These are phyloP conservation scores for Lasiurus borealis DNA, from an alignment of 2,113 vertebrate species.

Conservation along the genomic window DNA sequence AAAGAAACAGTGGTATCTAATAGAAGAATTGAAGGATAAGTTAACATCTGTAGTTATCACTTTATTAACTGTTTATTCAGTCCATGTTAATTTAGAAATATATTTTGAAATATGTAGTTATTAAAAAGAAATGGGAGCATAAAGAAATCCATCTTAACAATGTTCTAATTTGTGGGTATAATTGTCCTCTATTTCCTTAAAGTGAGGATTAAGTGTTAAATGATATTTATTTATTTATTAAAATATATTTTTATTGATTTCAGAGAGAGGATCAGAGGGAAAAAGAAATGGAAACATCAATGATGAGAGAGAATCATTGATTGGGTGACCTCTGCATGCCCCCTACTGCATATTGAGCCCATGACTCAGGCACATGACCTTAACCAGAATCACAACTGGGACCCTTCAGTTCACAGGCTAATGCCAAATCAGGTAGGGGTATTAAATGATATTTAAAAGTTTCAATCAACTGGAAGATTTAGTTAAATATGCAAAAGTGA, in stretches of 20 bases:
- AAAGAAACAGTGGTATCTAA: background rate
- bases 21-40: background rate
- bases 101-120: background rate
- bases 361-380: too few relatives aligned
- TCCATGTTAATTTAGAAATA: background rate
- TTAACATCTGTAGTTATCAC: background rate
- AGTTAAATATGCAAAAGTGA: background rate
- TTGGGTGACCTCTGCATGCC: too few relatives aligned
- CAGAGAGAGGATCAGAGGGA: background rate
- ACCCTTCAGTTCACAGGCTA: too few relatives aligned
- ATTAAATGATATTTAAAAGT: background rate
- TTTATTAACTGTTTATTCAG: background rate
- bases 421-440: too few relatives aligned
- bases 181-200: conserved; percentile 27
- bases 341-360: too few relatives aligned
- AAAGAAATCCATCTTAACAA: background rate
- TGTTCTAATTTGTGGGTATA: background rate
- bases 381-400: too few relatives aligned
- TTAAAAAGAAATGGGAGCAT: background rate
- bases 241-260: background rate
- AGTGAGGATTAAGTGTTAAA: background rate
- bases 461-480: background rate
- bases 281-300: background rate
- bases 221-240: background rate
- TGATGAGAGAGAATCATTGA: too few relatives aligned